Conservation (phyloP, 1,140 invertebrate species). For the Aphis gossypii region DNA sequence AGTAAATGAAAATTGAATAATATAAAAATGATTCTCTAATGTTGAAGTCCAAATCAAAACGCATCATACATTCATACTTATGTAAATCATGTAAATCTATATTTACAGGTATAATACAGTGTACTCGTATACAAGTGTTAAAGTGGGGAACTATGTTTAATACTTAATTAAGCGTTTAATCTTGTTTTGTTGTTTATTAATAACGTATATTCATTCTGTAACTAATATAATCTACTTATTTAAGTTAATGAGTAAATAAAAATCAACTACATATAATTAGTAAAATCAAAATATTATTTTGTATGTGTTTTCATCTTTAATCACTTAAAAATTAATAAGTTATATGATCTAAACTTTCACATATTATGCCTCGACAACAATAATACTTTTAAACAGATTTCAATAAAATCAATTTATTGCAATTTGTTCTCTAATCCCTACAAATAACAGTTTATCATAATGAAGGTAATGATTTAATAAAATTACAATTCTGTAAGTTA, state of each 20-base stretch:
- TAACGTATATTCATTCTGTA: neutral
- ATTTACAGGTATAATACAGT: too few species aligned
- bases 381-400: neutral
- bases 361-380: too few species aligned
- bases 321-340: neutral
- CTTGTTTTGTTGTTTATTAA: neutral
- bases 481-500: neutral
- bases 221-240: neutral
- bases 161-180: neutral
- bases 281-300: neutral
- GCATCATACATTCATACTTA: too few species aligned
- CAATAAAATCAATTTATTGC: neutral
- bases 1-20: neutral
- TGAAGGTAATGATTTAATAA: neutral
- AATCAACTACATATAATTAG: neutral
- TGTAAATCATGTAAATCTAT: too few species aligned
- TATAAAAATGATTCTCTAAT: too few species aligned
- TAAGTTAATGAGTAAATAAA: neutral
- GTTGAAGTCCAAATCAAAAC: too few species aligned
- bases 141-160: neutral
- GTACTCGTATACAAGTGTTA: too few species aligned
- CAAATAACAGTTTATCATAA: neutral
- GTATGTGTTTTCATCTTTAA: neutral
- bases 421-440: neutral
- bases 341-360: too few species aligned